Conservation (phyloP, 2,888 invertebrate species). For the Ormyrus thymus region DNA sequence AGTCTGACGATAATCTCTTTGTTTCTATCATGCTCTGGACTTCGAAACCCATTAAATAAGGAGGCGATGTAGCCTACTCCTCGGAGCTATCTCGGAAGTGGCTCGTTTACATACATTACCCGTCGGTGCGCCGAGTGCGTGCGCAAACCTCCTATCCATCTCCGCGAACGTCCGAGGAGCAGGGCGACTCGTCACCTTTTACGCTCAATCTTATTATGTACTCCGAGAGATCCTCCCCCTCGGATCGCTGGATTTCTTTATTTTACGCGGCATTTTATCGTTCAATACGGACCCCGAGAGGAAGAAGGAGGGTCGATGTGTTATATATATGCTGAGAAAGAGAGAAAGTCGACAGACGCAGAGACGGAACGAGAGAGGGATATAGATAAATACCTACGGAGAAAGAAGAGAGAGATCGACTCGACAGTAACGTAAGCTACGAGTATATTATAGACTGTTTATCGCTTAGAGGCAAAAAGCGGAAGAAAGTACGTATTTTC, state of each 20-base stretch:
- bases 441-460: too few relatives aligned
- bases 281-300: constrained; percentile 5
- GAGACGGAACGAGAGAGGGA: not conserved
- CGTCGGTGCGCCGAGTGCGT: not conserved
- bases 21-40: constrained; percentile 44
- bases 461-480: too few relatives aligned
- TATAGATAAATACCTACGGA: not conserved
- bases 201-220: too few relatives aligned
- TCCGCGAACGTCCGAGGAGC: too few relatives aligned
- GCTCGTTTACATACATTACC: constrained; percentile 21
- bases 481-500: too few relatives aligned
- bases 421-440: too few relatives aligned
- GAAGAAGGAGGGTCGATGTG: constrained; percentile 19
- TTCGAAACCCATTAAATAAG: constrained; percentile 39
- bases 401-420: not conserved
- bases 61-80: constrained; percentile 15
- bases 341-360: constrained; percentile 45
- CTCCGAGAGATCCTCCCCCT: too few relatives aligned
- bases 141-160: too few relatives aligned
- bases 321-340: not conserved
- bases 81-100: constrained; percentile 20
- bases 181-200: too few relatives aligned
- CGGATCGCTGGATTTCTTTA: too few relatives aligned
- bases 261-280: not conserved
- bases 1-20: constrained; percentile 53